These are phyloP conservation scores for Clivina fossor DNA, from an alignment of 2,888 invertebrate genomes.

Conservation along the genomic window DNA sequence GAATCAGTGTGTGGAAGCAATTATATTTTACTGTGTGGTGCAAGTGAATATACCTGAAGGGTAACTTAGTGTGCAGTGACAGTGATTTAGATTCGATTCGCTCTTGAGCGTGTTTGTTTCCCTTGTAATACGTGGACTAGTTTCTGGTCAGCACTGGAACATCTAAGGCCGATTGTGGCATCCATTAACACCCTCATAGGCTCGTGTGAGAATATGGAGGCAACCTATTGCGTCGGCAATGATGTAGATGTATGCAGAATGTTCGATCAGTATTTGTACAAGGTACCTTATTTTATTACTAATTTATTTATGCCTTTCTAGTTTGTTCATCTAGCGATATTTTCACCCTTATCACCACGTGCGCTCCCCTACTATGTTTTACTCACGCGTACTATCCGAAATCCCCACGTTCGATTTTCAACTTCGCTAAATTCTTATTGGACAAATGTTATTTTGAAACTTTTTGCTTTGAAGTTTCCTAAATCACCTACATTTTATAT, in stretches of 20 bases:
- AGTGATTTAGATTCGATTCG: slow-evolving; percentile 9
- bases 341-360: not conserved
- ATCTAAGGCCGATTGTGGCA: slow-evolving; percentile 56
- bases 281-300: slow-evolving; percentile 55
- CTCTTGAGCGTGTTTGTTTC: slow-evolving; percentile 8
- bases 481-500: too few relatives aligned
- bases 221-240: slow-evolving; percentile 63
- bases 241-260: slow-evolving; percentile 64
- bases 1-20: too few relatives aligned
- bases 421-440: too few relatives aligned
- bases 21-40: too few relatives aligned
- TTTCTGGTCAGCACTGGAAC: slow-evolving; percentile 52
- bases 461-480: too few relatives aligned
- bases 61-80: too few relatives aligned
- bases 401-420: too few relatives aligned
- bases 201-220: slow-evolving; percentile 62
- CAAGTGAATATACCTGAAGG: too few relatives aligned
- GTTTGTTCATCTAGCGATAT: too few relatives aligned
- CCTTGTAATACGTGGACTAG: slow-evolving; percentile 26
- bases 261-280: slow-evolving; percentile 68
- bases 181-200: slow-evolving; percentile 56
- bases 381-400: too few relatives aligned
- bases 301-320: too few relatives aligned
- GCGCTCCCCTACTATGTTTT: not conserved
- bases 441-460: too few relatives aligned